phyloP scores from a whole-genome alignment of 1,140 invertebrate genomes.

The Trinorchestia longiramus region DNA sequence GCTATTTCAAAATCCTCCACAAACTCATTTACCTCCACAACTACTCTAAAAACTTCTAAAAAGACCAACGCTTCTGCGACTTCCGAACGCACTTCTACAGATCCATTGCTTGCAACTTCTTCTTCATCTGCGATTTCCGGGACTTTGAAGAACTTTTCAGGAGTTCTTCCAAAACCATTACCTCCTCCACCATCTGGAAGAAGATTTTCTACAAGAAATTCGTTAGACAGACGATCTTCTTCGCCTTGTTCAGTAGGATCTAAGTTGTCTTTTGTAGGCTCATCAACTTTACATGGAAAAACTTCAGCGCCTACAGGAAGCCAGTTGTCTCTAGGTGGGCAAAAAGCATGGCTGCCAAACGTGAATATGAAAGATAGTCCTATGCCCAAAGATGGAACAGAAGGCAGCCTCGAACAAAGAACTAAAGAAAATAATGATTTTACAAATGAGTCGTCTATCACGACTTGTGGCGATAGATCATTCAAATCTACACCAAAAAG shows the following conservation, averaged over 20 bases:
- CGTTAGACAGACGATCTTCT: constrained; percentile 11
- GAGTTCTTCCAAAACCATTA: background rate
- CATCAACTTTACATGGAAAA: background rate
- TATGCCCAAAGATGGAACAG: background rate
- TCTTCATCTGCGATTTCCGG: background rate
- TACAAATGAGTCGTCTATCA: background rate
- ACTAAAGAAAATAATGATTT: background rate
- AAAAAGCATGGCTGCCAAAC: background rate
- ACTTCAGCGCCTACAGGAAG: constrained; percentile 4
- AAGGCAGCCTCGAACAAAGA: background rate
- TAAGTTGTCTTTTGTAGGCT: background rate
- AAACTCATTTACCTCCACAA: background rate
- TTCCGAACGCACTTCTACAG: background rate
- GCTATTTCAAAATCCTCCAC: background rate
- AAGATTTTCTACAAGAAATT: background rate
- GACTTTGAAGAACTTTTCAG: background rate
- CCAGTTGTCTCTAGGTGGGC: background rate
- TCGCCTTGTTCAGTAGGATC: constrained; percentile 21
- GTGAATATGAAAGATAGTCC: background rate
- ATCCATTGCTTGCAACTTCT: background rate
- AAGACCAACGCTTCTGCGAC: background rate
- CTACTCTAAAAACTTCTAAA: background rate
- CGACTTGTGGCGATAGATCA: background rate
- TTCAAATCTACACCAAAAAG: background rate
- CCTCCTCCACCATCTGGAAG: constrained; percentile 18